Conservation (phyloP, 2,113 vertebrate species). For the Mystacornis crossleyi region DNA sequence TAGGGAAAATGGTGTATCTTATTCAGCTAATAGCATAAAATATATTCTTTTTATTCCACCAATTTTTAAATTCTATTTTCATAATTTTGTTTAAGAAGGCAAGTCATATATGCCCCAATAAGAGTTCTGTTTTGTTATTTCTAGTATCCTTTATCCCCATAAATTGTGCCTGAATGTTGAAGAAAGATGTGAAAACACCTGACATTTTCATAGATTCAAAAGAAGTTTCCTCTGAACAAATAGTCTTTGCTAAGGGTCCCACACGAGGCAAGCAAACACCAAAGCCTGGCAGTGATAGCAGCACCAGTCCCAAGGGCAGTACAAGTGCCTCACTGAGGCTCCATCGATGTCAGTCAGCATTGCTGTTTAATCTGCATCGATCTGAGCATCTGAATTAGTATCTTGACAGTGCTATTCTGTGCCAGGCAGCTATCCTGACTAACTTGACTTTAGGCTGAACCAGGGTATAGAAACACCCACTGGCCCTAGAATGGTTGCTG, state of each 20-base stretch:
- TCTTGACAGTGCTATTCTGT: not conserved
- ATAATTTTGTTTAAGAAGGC: not conserved
- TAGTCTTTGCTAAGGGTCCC: not conserved
- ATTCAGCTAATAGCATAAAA: not conserved
- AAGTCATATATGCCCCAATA: not conserved
- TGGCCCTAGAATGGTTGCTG: not conserved
- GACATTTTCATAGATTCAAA: not conserved
- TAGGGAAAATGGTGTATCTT: not conserved
- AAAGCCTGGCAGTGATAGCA: not conserved
- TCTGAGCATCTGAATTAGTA: not conserved
- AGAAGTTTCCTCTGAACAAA: not conserved
- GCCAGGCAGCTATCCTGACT: not conserved
- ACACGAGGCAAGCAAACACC: rapidly evolving
- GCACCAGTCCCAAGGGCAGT: not conserved
- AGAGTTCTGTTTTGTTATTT: not conserved
- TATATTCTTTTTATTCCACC: not conserved
- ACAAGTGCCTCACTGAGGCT: not conserved
- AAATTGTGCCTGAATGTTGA: not conserved
- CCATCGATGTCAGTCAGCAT: not conserved
- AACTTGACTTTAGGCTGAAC: not conserved
- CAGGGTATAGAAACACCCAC: rapidly evolving
- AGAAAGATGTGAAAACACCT: not conserved
- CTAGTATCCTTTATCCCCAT: not conserved
- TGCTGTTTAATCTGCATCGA: not conserved
- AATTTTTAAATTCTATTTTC: not conserved